phyloP scores from a whole-genome alignment of 2,888 invertebrate species.

The Rhingia rostrata region DNA sequence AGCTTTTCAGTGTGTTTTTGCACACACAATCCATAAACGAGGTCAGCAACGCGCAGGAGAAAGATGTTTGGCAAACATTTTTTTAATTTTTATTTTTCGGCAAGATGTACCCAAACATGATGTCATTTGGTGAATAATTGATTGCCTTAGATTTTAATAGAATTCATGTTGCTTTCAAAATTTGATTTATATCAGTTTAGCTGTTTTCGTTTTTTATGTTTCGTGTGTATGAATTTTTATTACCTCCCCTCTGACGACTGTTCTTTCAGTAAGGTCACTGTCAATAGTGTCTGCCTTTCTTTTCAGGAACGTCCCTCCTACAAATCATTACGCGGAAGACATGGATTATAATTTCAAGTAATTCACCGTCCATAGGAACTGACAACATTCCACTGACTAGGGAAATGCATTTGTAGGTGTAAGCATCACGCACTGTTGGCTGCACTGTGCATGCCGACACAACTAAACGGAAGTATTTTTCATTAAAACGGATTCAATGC shows the following conservation, averaged over 20 bases:
- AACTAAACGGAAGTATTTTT: constrained; percentile 53
- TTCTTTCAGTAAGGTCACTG: constrained; percentile 30
- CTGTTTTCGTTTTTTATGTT: not conserved
- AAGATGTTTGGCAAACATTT: constrained; percentile 14
- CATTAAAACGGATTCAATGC: constrained; percentile 5
- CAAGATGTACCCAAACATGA: constrained; percentile 10
- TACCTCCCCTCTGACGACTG: constrained; percentile 13
- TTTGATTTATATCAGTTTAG: constrained; percentile 6
- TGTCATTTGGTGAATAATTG: constrained; percentile 39
- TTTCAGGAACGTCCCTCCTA: not conserved
- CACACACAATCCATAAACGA: not conserved
- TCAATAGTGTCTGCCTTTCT: not conserved
- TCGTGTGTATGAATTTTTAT: constrained; percentile 16
- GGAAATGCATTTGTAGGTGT: constrained; percentile 34
- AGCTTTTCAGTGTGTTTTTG: constrained; percentile 4
- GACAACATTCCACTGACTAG: constrained; percentile 4
- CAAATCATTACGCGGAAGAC: not conserved
- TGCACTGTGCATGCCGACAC: constrained; percentile 18
- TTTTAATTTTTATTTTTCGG: not conserved
- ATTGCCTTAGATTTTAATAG: constrained; percentile 6
- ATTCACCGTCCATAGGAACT: constrained; percentile 1
- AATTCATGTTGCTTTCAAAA: not conserved
- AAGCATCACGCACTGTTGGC: constrained; percentile 40
- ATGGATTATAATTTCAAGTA: not conserved
- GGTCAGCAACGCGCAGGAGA: not conserved